A percentile compares a stretch with the other conserved stretches of the same genome.
phyloP scores from a whole-genome alignment of 37 sponge, comb jelly and placozoan species.

The Crambe crambe region DNA sequence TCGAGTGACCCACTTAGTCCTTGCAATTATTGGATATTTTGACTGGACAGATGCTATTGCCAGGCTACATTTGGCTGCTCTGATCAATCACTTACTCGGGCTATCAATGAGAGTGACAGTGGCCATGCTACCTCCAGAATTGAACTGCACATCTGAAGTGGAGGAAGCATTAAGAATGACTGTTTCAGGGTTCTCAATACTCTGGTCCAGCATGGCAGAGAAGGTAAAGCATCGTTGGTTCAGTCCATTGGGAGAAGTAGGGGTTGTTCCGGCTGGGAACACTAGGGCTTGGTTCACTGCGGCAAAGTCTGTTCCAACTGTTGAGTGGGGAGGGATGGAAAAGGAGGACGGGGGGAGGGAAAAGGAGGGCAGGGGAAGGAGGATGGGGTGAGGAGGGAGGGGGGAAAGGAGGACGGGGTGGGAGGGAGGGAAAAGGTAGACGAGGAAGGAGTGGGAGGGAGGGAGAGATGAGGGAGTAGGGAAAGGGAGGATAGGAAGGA shows the following conservation, averaged over 20 bases:
- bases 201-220: background rate
- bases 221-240: background rate
- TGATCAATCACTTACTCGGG: background rate
- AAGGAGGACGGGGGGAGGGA: slow-evolving; percentile 12
- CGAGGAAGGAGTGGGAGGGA: slow-evolving; percentile 34
- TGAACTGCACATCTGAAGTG: background rate
- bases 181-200: background rate
- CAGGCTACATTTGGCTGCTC: no score
- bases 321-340: background rate
- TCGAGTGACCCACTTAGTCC: no score
- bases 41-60: no score
- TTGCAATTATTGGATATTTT: no score
- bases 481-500: slow-evolving; percentile 31
- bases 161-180: background rate
- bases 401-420: slow-evolving; percentile 28
- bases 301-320: slow-evolving; percentile 6
- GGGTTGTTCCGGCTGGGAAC: slow-evolving; percentile 2
- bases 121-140: background rate
- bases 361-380: background rate
- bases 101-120: background rate
- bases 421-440: slow-evolving; percentile 17
- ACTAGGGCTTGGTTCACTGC: background rate
- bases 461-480: slow-evolving; percentile 8
- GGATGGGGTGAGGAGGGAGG: slow-evolving; percentile 20
- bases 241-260: background rate